These are phyloP conservation scores for Phalloptychus januarius DNA, from an alignment of 2,797 vertebrate genomes.

Conservation along the genomic window DNA sequence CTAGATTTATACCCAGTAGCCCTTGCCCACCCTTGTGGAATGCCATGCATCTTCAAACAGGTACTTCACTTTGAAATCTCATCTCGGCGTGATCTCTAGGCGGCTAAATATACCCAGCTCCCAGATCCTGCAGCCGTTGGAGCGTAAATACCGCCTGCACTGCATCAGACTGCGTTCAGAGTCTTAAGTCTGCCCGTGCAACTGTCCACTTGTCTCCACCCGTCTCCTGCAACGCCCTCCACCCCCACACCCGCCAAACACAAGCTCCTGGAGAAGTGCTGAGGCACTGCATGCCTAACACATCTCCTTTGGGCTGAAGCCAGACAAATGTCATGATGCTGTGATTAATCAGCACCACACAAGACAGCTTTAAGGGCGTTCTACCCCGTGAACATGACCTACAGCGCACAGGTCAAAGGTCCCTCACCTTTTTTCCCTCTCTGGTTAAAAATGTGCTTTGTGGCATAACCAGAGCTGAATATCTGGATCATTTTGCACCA, in stretches of 20 bases:
- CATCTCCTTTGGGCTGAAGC: conserved; percentile 62
- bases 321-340: conserved; percentile 68
- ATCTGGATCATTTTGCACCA: conserved; percentile 8
- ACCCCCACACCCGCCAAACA: conserved; percentile 18
- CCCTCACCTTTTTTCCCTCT: conserved; percentile 37
- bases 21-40: conserved; percentile 77
- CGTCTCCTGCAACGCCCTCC: conserved; percentile 44
- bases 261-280: conserved; percentile 70
- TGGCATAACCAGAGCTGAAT: neutral
- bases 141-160: conserved; percentile 74
- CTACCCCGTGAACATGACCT: conserved; percentile 54
- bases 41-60: conserved; percentile 83
- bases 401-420: conserved; percentile 52
- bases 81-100: conserved; percentile 74
- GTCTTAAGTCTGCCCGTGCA: conserved; percentile 69
- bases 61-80: conserved; percentile 83
- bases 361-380: conserved; percentile 49
- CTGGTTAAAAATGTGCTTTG: conserved; percentile 25
- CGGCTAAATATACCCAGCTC: conserved; percentile 79
- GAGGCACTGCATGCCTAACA: conserved; percentile 69
- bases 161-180: conserved; percentile 61
- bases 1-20: conserved; percentile 78
- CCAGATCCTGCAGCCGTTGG: conserved; percentile 66
- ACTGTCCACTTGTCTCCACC: conserved; percentile 71
- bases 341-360: conserved; percentile 66